Percentiles rank a stretch among this genome's conserved stretches.
These are phyloP conservation scores for Pachyseris speciosa DNA, from an alignment of 64 coral and sea anemone species.

Conservation along the genomic window DNA sequence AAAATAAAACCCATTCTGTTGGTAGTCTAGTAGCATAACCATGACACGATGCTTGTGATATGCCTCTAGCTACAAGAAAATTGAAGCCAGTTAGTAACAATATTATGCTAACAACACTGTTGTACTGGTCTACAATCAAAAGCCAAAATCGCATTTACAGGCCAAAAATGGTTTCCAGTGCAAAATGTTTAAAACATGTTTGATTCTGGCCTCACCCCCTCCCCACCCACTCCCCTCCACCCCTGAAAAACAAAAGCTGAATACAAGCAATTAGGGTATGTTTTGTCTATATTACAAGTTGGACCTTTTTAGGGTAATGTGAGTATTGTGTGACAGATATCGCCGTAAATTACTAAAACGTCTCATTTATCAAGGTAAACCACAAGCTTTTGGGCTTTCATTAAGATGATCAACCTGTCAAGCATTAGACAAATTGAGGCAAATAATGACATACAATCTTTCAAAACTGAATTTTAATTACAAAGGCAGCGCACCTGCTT, in stretches of 20 bases:
- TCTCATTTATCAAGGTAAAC: not conserved
- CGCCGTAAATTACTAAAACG: not conserved
- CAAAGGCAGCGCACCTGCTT: not conserved
- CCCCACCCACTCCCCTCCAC: not conserved
- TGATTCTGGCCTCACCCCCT: too few species aligned
- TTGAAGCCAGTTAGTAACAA: too few species aligned
- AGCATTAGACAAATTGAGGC: not conserved
- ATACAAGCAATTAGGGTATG: too few species aligned
- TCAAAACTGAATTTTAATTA: not conserved
- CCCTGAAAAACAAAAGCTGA: not conserved
- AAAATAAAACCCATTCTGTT: conserved; percentile 99
- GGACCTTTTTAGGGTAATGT: too few species aligned
- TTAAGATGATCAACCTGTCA: not conserved
- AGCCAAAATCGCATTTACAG: too few species aligned
- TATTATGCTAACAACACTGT: too few species aligned
- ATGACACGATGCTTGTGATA: conserved; percentile 91
- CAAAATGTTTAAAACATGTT: too few species aligned
- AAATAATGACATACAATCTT: not conserved
- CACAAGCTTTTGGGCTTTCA: not conserved
- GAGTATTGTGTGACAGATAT: not conserved
- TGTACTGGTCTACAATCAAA: too few species aligned
- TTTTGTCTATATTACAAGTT: too few species aligned
- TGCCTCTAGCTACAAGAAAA: conserved; percentile 81
- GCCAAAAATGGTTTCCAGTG: too few species aligned
- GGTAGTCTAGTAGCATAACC: conserved; percentile 91